phyloP scores from a whole-genome alignment of 2,113 vertebrate species.

The Nanorana parkeri region DNA sequence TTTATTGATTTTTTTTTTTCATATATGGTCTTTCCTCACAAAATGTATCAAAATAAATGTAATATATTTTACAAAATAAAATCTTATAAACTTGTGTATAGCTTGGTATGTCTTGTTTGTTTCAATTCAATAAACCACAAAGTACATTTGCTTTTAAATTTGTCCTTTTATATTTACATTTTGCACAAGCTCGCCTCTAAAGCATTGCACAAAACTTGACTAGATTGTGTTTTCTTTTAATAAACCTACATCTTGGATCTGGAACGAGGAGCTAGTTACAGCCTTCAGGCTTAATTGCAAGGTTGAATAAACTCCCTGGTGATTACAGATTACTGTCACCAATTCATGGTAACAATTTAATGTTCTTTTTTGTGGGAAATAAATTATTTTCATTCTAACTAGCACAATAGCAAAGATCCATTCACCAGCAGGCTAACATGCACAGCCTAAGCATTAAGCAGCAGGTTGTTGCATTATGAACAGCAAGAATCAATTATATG shows the following conservation, averaged over 20 bases:
- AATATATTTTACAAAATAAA: too few species aligned
- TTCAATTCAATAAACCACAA: background rate
- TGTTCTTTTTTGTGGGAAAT: constrained; percentile 72
- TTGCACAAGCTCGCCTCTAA: background rate
- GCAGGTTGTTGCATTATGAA: constrained; percentile 79
- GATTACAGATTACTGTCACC: constrained; percentile 73
- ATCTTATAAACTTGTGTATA: background rate
- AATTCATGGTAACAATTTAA: constrained; percentile 68
- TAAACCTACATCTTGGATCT: constrained; percentile 10
- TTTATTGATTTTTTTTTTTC: too few species aligned
- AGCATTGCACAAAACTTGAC: background rate
- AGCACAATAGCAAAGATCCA: constrained; percentile 73
- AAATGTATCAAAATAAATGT: too few species aligned
- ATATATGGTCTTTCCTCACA: too few species aligned
- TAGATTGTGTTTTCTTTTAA: constrained; percentile 46
- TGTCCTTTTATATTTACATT: background rate
- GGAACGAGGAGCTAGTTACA: constrained; percentile 38
- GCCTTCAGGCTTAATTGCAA: constrained; percentile 69
- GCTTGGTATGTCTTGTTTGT: too few species aligned
- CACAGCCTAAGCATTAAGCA: constrained; percentile 78
- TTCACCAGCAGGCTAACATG: constrained; percentile 78
- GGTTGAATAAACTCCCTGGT: constrained; percentile 70
- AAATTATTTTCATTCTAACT: constrained; percentile 76
- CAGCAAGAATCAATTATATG: constrained; percentile 77
- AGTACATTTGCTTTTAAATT: background rate